These are phyloP conservation scores for Chalcosyrphus nemorum DNA, from an alignment of 2,888 invertebrate species.

Conservation along the genomic window DNA sequence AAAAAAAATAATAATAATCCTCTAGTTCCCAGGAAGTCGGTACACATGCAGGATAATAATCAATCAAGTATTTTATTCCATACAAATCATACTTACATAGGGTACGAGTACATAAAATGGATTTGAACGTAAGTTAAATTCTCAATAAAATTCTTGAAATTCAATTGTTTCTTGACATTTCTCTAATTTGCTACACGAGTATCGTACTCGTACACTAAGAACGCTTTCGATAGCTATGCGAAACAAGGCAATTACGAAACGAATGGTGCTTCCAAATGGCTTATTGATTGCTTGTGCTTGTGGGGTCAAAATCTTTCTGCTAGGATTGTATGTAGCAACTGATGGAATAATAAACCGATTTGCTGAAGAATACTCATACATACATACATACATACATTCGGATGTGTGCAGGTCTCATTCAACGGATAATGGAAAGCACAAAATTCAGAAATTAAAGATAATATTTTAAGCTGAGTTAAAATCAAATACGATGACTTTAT, in stretches of 20 bases:
- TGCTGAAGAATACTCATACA: background rate
- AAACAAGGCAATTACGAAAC: background rate
- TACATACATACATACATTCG: too few species aligned
- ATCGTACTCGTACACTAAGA: background rate
- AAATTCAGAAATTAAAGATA: background rate
- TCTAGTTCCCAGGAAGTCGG: too few species aligned
- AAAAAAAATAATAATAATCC: too few species aligned
- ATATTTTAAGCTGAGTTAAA: background rate
- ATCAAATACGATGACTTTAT: background rate
- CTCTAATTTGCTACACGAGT: constrained; percentile 6
- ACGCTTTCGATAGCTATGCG: background rate
- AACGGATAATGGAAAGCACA: background rate
- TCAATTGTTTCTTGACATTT: constrained; percentile 6
- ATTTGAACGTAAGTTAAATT: background rate
- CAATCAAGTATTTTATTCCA: background rate
- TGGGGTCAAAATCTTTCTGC: background rate
- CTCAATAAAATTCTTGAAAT: background rate
- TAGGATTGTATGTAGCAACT: background rate
- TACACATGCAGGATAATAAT: too few species aligned
- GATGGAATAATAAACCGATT: background rate
- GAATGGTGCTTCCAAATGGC: constrained; percentile 1
- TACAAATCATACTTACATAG: background rate
- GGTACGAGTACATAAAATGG: background rate
- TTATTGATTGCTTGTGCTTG: background rate
- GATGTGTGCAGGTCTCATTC: too few species aligned